These are phyloP conservation scores for Chironomus riparius DNA, from an alignment of 2,888 invertebrate genomes.

Conservation along the genomic window DNA sequence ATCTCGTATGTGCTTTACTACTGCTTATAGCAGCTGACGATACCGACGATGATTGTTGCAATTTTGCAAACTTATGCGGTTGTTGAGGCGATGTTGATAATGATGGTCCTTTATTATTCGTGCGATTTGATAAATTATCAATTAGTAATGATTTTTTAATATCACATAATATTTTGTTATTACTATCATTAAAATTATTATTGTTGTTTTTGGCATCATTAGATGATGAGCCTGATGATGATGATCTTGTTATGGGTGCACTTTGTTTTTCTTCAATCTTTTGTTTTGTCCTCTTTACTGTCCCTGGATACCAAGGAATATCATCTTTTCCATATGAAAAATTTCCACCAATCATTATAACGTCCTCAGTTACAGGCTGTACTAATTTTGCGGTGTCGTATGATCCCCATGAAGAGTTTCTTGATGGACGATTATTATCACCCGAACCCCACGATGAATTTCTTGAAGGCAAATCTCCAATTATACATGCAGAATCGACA, in stretches of 20 bases:
- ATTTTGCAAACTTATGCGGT: constrained; percentile 17
- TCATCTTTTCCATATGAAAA: constrained; percentile 52
- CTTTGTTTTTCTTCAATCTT: constrained; percentile 50
- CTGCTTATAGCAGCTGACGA: constrained; percentile 32
- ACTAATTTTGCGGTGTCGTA: constrained; percentile 49
- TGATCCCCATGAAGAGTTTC: constrained; percentile 64
- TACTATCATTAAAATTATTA: background rate
- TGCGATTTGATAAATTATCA: constrained; percentile 22
- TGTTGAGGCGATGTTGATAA: constrained; percentile 9
- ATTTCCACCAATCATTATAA: constrained; percentile 40
- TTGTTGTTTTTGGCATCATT: constrained; percentile 31
- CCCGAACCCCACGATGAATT: constrained; percentile 79
- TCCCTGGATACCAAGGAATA: constrained; percentile 58
- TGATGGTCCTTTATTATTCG: constrained; percentile 7
- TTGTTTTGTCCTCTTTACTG: constrained; percentile 60
- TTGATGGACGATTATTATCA: constrained; percentile 52
- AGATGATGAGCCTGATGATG: constrained; percentile 28
- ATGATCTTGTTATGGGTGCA: constrained; percentile 1
- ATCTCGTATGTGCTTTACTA: constrained; percentile 35
- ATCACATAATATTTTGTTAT: constrained; percentile 23
- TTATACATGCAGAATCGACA: constrained; percentile 66
- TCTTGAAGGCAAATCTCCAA: constrained; percentile 58
- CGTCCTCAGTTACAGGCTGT: constrained; percentile 29
- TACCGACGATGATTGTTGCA: constrained; percentile 29
- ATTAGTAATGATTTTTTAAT: constrained; percentile 27